These are phyloP conservation scores for Coregonus sp. DNA, from an alignment of 2,797 vertebrate genomes.

Conservation along the genomic window DNA sequence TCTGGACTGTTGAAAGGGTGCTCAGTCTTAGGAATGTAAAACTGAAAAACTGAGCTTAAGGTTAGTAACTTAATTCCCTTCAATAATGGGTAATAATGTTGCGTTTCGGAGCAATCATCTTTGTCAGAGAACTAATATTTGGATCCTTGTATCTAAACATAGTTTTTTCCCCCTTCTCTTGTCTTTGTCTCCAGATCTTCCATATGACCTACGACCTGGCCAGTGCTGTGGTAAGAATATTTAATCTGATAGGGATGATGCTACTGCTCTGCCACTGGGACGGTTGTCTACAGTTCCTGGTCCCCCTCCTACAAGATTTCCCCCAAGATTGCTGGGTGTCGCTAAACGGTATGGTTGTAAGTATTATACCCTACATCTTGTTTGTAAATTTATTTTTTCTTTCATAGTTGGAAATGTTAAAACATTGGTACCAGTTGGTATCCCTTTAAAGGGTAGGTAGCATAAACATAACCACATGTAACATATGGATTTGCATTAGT, in stretches of 20 bases:
- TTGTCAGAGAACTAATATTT: background rate
- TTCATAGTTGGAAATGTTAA: background rate
- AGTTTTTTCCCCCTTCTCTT: slow-evolving; percentile 18
- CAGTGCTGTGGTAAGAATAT: slow-evolving; percentile 98
- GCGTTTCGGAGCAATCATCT: background rate
- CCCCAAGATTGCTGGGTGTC: slow-evolving; percentile 99
- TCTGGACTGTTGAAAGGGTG: background rate
- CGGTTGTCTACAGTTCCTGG: slow-evolving; percentile 96
- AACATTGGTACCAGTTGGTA: background rate
- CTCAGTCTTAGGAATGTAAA: background rate
- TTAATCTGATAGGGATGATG: slow-evolving; percentile 99
- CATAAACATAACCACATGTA: too few relatives aligned
- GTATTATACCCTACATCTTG: slow-evolving; percentile 75
- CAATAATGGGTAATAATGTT: background rate
- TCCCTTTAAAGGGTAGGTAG: too few relatives aligned
- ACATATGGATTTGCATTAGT: too few relatives aligned
- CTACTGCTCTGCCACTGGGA: slow-evolving; percentile 98
- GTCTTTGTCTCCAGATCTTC: slow-evolving; percentile 85
- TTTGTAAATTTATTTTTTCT: slow-evolving; percentile 36
- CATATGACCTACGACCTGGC: slow-evolving; percentile 99
- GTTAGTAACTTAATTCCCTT: background rate
- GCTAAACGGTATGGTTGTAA: slow-evolving; percentile 99
- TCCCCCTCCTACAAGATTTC: slow-evolving; percentile 96
- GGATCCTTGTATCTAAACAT: background rate
- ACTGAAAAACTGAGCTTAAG: background rate